phyloP scores from a whole-genome alignment of 2,888 invertebrate species.

The Pachydiplax longipennis region DNA sequence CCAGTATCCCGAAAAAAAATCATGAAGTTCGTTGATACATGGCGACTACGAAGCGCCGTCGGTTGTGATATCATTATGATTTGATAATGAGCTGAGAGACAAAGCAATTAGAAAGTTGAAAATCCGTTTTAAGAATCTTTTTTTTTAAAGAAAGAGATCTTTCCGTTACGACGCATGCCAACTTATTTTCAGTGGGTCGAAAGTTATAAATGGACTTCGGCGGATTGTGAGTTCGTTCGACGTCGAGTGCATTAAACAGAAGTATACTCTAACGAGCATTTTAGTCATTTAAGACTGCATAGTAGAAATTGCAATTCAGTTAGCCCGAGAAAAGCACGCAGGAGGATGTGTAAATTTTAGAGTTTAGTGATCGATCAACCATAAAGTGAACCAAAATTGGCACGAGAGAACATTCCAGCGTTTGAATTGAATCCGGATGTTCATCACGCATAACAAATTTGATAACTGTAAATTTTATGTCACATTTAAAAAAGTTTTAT shows the following conservation, averaged over 20 bases:
- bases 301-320: constrained; percentile 20
- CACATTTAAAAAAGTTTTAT: constrained; percentile 44
- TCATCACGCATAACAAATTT: constrained; percentile 19
- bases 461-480: constrained; percentile 44
- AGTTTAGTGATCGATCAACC: not conserved
- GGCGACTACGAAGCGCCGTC: not conserved
- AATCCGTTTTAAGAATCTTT: not conserved
- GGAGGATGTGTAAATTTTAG: constrained; percentile 22
- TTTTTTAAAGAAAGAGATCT: not conserved
- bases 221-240: not conserved
- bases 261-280: constrained; percentile 2
- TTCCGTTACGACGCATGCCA: not conserved
- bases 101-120: not conserved
- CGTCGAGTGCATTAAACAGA: not conserved
- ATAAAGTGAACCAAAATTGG: constrained; percentile 37
- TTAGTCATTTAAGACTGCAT: constrained; percentile 24
- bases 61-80: constrained; percentile 18
- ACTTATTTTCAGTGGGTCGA: not conserved
- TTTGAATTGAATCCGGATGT: constrained; percentile 27
- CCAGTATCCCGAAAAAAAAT: constrained; percentile 4
- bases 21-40: not conserved
- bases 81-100: not conserved
- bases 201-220: not conserved
- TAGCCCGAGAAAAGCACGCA: constrained; percentile 10
- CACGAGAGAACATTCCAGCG: constrained; percentile 11